A percentile compares a stretch with the other conserved stretches of the same genome.
phyloP scores from a whole-genome alignment of 1,140 invertebrate genomes.

The Drosophila baimaii region DNA sequence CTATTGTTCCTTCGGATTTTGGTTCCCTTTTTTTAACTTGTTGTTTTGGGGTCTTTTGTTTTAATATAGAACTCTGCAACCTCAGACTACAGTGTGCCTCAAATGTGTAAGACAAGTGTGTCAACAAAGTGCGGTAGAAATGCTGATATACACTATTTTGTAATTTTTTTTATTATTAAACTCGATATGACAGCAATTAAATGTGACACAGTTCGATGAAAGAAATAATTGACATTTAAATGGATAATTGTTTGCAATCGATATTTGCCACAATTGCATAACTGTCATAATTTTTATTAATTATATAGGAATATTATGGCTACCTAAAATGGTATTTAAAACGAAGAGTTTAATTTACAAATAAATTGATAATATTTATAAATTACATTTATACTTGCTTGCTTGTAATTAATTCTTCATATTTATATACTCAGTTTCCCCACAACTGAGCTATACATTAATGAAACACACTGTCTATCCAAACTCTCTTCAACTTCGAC shows the following conservation, averaged over 20 bases:
- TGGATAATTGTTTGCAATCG: constrained; percentile 13
- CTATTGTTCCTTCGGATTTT: constrained; percentile 29
- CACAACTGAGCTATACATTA: neutral
- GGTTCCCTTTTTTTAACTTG: constrained; percentile 11
- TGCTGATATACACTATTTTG: neutral
- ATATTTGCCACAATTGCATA: neutral
- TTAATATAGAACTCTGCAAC: constrained; percentile 57
- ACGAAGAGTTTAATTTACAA: neutral
- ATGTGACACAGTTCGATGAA: neutral
- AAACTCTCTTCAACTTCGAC: constrained; percentile 24
- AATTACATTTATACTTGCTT: neutral
- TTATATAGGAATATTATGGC: neutral
- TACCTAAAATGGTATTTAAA: neutral
- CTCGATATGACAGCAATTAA: constrained; percentile 28
- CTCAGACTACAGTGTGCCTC: constrained; percentile 25
- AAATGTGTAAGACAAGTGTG: constrained; percentile 1
- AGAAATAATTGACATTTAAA: constrained; percentile 12
- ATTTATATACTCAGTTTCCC: neutral
- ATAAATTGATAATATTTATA: neutral
- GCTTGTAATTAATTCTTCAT: neutral
- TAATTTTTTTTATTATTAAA: neutral
- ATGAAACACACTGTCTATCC: constrained; percentile 15
- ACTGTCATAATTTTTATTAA: neutral
- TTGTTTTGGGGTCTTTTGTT: constrained; percentile 67
- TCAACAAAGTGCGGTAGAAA: neutral